Base-by-base conservation (phyloP, 2,888 invertebrate genomes). In the Acleris laterana region DNA sequence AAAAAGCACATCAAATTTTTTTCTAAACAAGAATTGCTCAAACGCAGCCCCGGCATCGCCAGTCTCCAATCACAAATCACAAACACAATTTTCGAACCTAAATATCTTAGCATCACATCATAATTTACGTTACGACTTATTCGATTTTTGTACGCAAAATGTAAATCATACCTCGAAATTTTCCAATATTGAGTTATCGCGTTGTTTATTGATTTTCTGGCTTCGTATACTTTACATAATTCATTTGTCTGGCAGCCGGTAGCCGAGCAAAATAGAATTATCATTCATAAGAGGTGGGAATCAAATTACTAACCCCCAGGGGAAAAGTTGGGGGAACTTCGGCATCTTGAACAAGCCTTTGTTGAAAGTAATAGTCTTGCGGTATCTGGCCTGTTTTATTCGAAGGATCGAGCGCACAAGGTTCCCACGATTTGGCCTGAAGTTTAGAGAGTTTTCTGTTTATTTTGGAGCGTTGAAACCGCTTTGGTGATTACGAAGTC, bases 261-360 rank as follows among this genome's bases (percentile, higher is more conserved):
- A 16, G 20, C 20, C 4, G 22, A n/a, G 9, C 38, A 7, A n/a
- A 38, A 59, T 17, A 59, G 50, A 38, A 50, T 59, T 49, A 50
- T 59, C 59, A 59, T 59, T 59, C 38, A 59, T 50, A 50, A 58
- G 32, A 58, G 20, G 32, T 22, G 38, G 38, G 50, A 59, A 59
- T 59, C 32, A 50, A 49, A 49, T 59, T 59, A 50, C 38, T n/a
- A 32, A 28, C 20, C 38, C 59, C 22, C n/a, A 50, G 22, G 59
- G 28, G 58, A 48, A 58, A 58, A 59, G 38, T 59, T 59, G 32
- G 28, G 48, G 58, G n/a, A 49, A 56, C 9, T 44, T 56, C 16
- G 32, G 44, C 20, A 44, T 44, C 44, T 56, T 44, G 25, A 42
- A 16, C 22, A 38, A 44, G 44, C 44, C 56, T 56, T 56, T 56